Evolutionary conservation across 2,888 invertebrate species (phyloP).

Genomic region (Tinea pellionella): DNA sequence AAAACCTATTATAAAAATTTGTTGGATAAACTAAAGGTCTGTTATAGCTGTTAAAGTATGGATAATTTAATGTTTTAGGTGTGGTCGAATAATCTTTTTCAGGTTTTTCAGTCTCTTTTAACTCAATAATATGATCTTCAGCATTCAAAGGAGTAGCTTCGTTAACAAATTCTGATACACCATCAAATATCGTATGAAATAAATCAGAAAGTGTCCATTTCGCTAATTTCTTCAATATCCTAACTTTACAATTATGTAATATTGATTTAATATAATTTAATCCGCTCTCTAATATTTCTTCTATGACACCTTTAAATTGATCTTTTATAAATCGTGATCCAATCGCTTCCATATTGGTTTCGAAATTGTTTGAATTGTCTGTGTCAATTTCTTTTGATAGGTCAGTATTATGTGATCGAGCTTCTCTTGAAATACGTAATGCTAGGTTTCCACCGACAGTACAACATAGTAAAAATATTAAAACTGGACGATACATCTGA

Average conservation of each 20-base stretch:
- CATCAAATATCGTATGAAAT: constrained; percentile 30
- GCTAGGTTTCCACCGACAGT: background rate
- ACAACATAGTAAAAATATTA: background rate
- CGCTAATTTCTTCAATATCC: constrained; percentile 32
- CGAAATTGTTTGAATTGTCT: background rate
- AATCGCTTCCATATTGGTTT: background rate
- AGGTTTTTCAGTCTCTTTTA: background rate
- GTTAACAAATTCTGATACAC: constrained; percentile 28
- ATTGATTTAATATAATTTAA: constrained; percentile 25
- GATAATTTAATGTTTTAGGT: background rate
- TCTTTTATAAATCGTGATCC: constrained; percentile 24
- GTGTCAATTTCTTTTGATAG: background rate
- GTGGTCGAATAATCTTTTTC: background rate
- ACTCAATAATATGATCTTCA: background rate
- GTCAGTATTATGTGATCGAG: background rate
- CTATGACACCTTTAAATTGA: constrained; percentile 32
- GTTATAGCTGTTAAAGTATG: background rate
- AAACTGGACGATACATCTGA: constrained; percentile 23
- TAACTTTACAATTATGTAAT: constrained; percentile 30
- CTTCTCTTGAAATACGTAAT: constrained; percentile 15
- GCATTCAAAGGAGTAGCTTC: constrained; percentile 15
- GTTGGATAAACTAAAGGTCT: background rate
- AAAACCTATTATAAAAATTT: background rate
- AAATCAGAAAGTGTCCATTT: constrained; percentile 34
- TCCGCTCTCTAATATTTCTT: constrained; percentile 27